These are phyloP conservation scores for Stegophylla sp. DNA, from an alignment of 2,888 invertebrate genomes.

Conservation along the genomic window DNA sequence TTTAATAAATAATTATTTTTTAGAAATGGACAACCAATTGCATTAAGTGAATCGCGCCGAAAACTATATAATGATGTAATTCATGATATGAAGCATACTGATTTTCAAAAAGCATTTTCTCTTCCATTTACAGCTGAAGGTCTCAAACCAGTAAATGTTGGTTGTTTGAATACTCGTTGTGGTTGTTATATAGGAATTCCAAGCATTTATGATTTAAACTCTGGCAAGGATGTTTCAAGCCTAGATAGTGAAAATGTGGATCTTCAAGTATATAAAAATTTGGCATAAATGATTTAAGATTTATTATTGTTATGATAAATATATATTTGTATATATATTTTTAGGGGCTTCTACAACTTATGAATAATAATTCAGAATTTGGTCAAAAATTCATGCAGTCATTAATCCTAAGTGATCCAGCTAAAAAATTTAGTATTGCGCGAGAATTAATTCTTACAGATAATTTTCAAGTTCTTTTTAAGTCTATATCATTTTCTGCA, in stretches of 20 bases:
- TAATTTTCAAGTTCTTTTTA: constrained; percentile 70
- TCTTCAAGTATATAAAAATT: constrained; percentile 29
- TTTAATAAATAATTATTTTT: no score
- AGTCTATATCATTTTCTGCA: constrained; percentile 68
- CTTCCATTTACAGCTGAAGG: constrained; percentile 73
- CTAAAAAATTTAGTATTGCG: constrained; percentile 81
- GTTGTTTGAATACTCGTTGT: constrained; percentile 67
- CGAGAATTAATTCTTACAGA: constrained; percentile 74
- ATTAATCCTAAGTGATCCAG: constrained; percentile 77
- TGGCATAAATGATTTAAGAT: background rate
- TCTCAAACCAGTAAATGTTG: constrained; percentile 76
- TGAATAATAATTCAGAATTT: constrained; percentile 73
- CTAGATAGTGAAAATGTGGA: background rate
- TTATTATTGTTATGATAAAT: background rate
- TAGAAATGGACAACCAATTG: constrained; percentile 47
- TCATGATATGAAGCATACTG: constrained; percentile 52
- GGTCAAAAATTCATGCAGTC: constrained; percentile 73
- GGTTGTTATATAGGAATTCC: constrained; percentile 80
- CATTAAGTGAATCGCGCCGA: constrained; percentile 40
- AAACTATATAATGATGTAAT: constrained; percentile 46
- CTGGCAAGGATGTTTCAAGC: background rate
- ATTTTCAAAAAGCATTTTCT: constrained; percentile 50
- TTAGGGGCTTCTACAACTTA: constrained; percentile 70
- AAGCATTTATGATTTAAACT: constrained; percentile 62
- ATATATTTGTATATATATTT: constrained; percentile 64